These are phyloP conservation scores for Condylostylus longicornis DNA, from an alignment of 1,140 invertebrate species.

Conservation along the genomic window DNA sequence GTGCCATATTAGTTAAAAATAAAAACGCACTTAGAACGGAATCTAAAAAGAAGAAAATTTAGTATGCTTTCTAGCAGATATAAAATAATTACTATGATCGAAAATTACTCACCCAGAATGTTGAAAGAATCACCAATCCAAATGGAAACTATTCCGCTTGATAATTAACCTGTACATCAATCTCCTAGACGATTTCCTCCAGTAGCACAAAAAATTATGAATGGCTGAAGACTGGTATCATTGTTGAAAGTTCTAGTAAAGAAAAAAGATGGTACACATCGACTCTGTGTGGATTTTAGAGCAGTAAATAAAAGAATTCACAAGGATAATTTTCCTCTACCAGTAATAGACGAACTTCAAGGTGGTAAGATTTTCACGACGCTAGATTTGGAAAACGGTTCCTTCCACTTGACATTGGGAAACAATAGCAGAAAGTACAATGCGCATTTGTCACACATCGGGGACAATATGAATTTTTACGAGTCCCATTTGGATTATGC, in stretches of 20 bases:
- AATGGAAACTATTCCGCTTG: too few relatives aligned
- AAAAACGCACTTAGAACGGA: too few relatives aligned
- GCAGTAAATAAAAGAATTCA: constrained; percentile 9
- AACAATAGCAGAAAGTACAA: constrained; percentile 17
- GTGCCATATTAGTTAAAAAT: too few relatives aligned
- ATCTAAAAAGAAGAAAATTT: too few relatives aligned
- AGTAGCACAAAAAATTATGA: too few relatives aligned
- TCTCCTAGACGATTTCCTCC: too few relatives aligned
- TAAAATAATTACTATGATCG: too few relatives aligned
- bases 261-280: constrained; percentile 10
- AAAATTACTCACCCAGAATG: too few relatives aligned
- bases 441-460: constrained; percentile 26
- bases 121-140: too few relatives aligned
- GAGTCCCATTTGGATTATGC: constrained; percentile 26
- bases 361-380: constrained; percentile 30
- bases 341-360: constrained; percentile 18
- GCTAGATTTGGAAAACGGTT: constrained; percentile 23
- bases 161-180: too few relatives aligned
- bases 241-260: constrained; percentile 16
- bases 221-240: too few relatives aligned
- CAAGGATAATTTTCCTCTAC: constrained; percentile 16
- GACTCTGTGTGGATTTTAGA: constrained; percentile 13
- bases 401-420: constrained; percentile 19
- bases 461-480: constrained; percentile 16
- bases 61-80: too few relatives aligned